These are phyloP conservation scores for Ichneumoninae sp. DNA, from an alignment of 2,888 invertebrate species.

Conservation along the genomic window DNA sequence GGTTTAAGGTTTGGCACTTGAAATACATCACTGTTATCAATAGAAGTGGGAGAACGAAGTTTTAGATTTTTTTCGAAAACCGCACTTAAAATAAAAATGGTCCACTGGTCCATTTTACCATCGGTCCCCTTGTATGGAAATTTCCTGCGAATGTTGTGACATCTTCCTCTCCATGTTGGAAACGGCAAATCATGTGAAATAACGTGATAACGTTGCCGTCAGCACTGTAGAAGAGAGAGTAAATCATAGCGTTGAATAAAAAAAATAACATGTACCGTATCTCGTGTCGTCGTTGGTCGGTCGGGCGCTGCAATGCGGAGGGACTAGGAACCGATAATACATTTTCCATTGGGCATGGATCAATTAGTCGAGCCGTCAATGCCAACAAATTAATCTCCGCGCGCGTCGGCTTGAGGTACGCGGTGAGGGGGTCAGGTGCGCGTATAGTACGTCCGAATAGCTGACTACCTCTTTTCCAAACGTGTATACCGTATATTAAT, in stretches of 20 bases:
- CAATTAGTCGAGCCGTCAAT: constrained; percentile 67
- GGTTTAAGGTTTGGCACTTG: no score
- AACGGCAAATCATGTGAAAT: not conserved
- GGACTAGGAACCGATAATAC: constrained; percentile 57
- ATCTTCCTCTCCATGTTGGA: not conserved
- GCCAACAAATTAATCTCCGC: constrained; percentile 66
- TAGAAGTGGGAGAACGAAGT: no score
- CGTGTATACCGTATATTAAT: constrained; percentile 53
- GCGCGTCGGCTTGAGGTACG: constrained; percentile 48
- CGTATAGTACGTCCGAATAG: constrained; percentile 30
- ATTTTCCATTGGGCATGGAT: constrained; percentile 67
- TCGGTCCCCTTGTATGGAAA: no score
- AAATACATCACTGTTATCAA: no score
- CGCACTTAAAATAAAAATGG: no score
- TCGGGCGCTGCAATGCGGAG: constrained; percentile 3
- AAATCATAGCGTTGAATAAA: constrained; percentile 11
- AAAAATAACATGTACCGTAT: constrained; percentile 11
- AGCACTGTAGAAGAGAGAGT: not conserved
- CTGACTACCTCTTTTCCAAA: constrained; percentile 42
- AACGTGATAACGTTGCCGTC: not conserved
- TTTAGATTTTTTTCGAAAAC: no score
- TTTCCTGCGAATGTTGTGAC: not conserved
- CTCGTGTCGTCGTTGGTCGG: not conserved
- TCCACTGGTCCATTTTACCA: no score
- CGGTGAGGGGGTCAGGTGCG: constrained; percentile 4